Base-by-base conservation (phyloP, 1,140 invertebrate species). In the Heterodera carotae region DNA sequence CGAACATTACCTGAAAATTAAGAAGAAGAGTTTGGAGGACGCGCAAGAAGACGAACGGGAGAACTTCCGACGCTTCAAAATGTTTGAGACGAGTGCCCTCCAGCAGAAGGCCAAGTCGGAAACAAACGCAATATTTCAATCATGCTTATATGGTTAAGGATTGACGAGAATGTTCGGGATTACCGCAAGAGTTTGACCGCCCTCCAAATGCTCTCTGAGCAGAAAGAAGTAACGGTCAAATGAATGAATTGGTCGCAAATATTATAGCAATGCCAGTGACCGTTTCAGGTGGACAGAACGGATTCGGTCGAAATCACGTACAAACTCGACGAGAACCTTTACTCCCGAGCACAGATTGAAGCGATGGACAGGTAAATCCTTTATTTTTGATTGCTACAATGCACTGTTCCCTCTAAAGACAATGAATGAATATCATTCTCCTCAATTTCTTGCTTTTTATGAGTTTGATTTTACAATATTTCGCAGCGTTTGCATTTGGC, bases 21-120 rank as follows among this genome's bases (percentile, higher is more conserved):
- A 94, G 85, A 91, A 91, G 83, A 91, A 91, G 53, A 92, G 92
- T 74, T 92, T 92, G 4, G 93, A 96, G 84, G 91, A 92, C 88
- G 94, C 95, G 18, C 89, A 97, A 59, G 92, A 92, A 84, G 91
- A 90, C 81, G 89, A 97, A 48, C 94, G 97, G 87, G 95, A 97
- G 85, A 92, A 93, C 88, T 93, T 95, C 89, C 92, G 92, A 76
- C 97, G 97, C 90, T 97, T 97, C 88, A 97, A 97, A 90, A 95
- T 95, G 86, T 96, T 98, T 93, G 96, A 97, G 89, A 92, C 92
- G 82, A 96, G 94, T 88, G 90, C 97, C 78, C 85, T 89, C 91
- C 79, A 92, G 92, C 60, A 95, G 94, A 84, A 92, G 92, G 77
- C 91, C 91, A 85, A 92, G 74, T 78, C 12, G 31, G 25, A 10